Base-by-base conservation (phyloP, 2,888 invertebrate species). In the Oscheius sp. region DNA sequence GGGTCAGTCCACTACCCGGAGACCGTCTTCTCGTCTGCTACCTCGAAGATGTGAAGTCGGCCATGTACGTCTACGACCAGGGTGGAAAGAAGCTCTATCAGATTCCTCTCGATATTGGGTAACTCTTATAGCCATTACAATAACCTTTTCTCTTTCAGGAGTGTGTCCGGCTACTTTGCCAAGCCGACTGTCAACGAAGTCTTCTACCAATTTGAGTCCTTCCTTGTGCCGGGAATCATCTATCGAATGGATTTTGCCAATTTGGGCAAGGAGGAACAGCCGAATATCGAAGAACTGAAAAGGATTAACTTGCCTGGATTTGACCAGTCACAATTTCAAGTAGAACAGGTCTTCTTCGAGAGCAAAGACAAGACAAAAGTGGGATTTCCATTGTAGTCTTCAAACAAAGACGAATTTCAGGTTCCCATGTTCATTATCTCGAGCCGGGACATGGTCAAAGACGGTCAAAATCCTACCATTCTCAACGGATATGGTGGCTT, bases 401-500 rank as follows among this genome's bases (percentile, higher is more conserved):
- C 9, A 13, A 48, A n/a, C 5, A 37, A 37, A 10, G 13, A 42
- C 42, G 1, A 21, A n/a, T 21, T 47, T 65, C 58, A 84, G 79
- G 74, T 98, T 84, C 97, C 97, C 32, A 97, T 98, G 96, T 98
- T 96, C 90, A 93, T 98, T 79, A 93, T 91, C 2, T 89, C 90
- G 76, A 87, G 81, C 71, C 91, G 91, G 88, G 73, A 73, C 48
- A 60, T 82, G 32, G 48, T 33, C 13, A 57, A 73, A 66, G 76
- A 86, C 70, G 83, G 81, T 51, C 70, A 70, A 29, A 84, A 76
- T 50, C 95, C 96, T 0, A 94, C 94, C 79, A 91, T 96, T 60
- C 91, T 99, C 50, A 97, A 97, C 90, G 98, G 96, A 21, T 98
- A 98, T 90, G 98, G 98, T 72, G 98, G 85, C 0, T 99, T 99